phyloP scores from a whole-genome alignment of 2,797 vertebrate species.

The Coilia nasus region DNA sequence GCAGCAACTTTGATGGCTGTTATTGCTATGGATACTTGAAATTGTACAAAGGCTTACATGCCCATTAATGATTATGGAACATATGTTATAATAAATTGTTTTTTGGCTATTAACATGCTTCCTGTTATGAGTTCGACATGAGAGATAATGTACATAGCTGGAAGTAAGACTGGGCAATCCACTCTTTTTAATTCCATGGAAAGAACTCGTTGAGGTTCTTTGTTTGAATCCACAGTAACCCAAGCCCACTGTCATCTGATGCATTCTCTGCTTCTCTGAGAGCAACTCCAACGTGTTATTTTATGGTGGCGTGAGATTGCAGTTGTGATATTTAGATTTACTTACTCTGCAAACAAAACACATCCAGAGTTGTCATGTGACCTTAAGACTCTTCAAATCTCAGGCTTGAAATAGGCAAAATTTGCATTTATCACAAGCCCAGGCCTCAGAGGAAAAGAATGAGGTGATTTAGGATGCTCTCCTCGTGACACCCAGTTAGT shows the following conservation, averaged over 20 bases:
- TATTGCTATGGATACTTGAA: neutral
- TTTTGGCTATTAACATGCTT: neutral
- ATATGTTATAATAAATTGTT: neutral
- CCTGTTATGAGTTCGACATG: neutral
- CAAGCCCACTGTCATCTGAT: neutral
- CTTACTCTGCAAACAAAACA: neutral
- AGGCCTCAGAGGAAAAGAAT: constrained; percentile 22
- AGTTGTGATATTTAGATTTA: neutral
- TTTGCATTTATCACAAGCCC: neutral
- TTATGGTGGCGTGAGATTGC: neutral
- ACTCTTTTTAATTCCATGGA: neutral
- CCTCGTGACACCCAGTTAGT: constrained; percentile 24
- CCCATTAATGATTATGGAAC: neutral
- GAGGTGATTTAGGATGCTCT: constrained; percentile 24
- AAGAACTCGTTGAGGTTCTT: neutral
- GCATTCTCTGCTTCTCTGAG: neutral
- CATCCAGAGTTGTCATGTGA: neutral
- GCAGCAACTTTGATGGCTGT: neutral
- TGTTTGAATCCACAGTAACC: neutral
- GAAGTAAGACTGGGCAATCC: neutral
- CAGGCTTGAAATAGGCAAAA: neutral
- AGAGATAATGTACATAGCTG: neutral
- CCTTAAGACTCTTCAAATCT: neutral
- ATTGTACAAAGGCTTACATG: neutral
- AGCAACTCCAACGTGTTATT: neutral